Percentiles rank a stretch among this genome's conserved stretches.
These are phyloP conservation scores for Sebastes nivosus DNA, from an alignment of 2,797 vertebrate species.

Conservation along the genomic window DNA sequence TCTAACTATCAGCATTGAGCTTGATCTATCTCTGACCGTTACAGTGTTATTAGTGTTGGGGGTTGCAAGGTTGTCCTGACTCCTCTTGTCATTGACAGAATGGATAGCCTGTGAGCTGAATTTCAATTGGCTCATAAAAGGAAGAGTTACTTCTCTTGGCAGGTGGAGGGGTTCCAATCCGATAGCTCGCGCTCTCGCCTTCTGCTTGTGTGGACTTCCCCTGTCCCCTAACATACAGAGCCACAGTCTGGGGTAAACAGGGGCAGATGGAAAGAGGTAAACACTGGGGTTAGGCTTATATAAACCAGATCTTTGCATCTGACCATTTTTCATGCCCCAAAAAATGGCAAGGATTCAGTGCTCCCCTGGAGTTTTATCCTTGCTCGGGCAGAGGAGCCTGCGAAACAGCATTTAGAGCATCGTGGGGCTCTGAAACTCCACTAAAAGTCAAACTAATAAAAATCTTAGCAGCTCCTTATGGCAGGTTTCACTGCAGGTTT, in stretches of 20 bases:
- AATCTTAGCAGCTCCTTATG: conserved; percentile 41
- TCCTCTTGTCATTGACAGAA: conserved; percentile 79
- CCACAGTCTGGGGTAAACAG: conserved; percentile 71
- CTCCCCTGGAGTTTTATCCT: conserved; percentile 1
- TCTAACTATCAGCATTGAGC: conserved; percentile 66
- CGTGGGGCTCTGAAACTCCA: conserved; percentile 29
- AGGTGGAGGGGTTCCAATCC: conserved; percentile 75
- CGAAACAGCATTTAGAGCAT: conserved; percentile 10
- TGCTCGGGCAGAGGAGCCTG: conserved; percentile 3
- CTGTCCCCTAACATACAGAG: conserved; percentile 65
- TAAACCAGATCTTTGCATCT: conserved; percentile 37
- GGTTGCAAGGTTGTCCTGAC: conserved; percentile 78
- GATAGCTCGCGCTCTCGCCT: conserved; percentile 61
- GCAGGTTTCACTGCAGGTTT: conserved; percentile 13
- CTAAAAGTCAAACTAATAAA: conserved; percentile 47
- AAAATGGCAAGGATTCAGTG: conserved; percentile 10
- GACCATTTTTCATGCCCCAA: conserved; percentile 29
- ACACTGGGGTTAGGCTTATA: conserved; percentile 35
- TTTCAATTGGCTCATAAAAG: conserved; percentile 80
- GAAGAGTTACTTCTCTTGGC: conserved; percentile 77
- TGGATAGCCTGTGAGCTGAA: conserved; percentile 76
- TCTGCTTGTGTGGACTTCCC: conserved; percentile 63
- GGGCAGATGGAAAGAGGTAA: conserved; percentile 71
- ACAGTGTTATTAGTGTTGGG: conserved; percentile 76
- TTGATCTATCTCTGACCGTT: conserved; percentile 80